These are phyloP conservation scores for Elephantulus edwardii DNA, from an alignment of 2,113 vertebrate species.

Conservation along the genomic window DNA sequence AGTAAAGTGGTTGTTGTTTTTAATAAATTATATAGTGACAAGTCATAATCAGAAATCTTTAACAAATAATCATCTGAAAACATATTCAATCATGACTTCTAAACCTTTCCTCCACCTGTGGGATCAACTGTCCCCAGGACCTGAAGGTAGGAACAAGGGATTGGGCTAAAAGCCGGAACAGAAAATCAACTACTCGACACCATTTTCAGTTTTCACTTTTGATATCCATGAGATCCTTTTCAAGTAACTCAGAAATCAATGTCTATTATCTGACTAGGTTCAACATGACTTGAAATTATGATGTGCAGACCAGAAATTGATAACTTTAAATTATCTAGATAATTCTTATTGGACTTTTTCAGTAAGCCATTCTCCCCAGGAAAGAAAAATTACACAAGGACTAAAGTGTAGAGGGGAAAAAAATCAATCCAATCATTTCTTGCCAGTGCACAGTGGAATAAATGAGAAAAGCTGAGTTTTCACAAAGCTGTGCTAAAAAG, in stretches of 20 bases:
- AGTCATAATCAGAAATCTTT: background rate
- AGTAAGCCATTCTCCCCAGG: background rate
- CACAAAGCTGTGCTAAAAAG: constrained; percentile 9
- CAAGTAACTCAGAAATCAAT: background rate
- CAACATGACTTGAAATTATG: constrained; percentile 20
- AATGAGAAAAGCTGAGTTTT: background rate
- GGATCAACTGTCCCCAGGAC: background rate
- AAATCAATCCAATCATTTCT: background rate
- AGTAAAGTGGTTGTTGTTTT: background rate
- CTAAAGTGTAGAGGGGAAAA: background rate
- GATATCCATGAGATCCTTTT: background rate
- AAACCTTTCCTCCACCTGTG: background rate
- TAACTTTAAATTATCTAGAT: background rate
- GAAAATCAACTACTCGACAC: background rate
- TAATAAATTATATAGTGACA: background rate
- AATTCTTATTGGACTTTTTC: background rate
- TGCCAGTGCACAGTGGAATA: background rate
- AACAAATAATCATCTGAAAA: constrained; percentile 13
- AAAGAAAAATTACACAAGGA: background rate
- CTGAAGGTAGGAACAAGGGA: background rate
- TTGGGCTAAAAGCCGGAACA: background rate
- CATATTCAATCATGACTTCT: background rate
- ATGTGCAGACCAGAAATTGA: background rate
- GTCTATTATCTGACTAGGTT: background rate
- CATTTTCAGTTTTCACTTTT: background rate